phyloP scores from a whole-genome alignment of 2,113 vertebrate species.

The Oncorhynchus nerka region DNA sequence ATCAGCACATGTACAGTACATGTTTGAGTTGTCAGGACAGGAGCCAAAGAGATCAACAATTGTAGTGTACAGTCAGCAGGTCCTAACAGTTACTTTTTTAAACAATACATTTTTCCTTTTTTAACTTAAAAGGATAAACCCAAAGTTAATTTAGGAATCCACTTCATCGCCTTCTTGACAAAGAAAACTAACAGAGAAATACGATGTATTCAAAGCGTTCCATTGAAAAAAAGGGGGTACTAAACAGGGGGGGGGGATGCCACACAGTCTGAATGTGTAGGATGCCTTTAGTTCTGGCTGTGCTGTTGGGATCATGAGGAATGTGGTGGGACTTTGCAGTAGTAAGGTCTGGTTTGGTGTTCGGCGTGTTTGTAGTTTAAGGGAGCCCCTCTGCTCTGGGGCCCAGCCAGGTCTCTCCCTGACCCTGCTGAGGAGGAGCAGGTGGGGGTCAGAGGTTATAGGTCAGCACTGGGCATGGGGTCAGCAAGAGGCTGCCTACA shows the following conservation, averaged over 20 bases:
- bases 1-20: constrained; percentile 42
- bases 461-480: constrained; percentile 4
- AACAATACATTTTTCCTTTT: constrained; percentile 29
- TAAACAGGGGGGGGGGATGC: constrained; percentile 39
- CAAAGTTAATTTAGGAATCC: constrained; percentile 50
- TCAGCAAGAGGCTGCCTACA: constrained; percentile 36
- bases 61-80: constrained; percentile 56
- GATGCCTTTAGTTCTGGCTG: constrained; percentile 35
- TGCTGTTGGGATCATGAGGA: constrained; percentile 53
- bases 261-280: constrained; percentile 51
- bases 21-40: constrained; percentile 38
- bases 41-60: constrained; percentile 56
- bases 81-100: constrained; percentile 65
- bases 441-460: neutral
- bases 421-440: neutral
- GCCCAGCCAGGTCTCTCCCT: constrained; percentile 25
- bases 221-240: constrained; percentile 51
- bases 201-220: constrained; percentile 61
- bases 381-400: constrained; percentile 26
- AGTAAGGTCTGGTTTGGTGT: constrained; percentile 49
- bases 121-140: constrained; percentile 59
- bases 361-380: constrained; percentile 52
- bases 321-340: constrained; percentile 58
- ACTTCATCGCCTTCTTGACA: constrained; percentile 51
- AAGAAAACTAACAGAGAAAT: constrained; percentile 58